Evolutionary conservation across 2,888 invertebrate species (phyloP), one percentile per base, ranked within the genome.

Genomic region (Fabriciana adippe): DNA sequence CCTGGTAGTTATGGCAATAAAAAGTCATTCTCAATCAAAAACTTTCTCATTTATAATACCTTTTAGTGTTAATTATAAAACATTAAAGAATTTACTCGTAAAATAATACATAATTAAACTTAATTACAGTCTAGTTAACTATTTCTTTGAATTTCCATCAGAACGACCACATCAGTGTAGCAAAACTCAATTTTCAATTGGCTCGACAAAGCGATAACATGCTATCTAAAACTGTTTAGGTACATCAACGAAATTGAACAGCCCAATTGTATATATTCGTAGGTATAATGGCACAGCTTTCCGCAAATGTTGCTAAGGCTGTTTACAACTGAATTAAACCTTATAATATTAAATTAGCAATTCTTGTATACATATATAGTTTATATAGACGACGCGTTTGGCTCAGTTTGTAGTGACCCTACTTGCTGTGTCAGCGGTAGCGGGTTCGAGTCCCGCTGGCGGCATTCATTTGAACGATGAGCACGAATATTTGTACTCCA

Each of bases 141-240:
- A 63, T 66, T 66, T 54, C 66, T 59, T 59, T 59, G 47, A 68
- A 53, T 65, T 56, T 50, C 55, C 26, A 55, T 16, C 50, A 31
- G 50, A 62, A 51, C 31, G 21, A 51, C 48, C 14, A 64, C 54
- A 62, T 64, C 57, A 62, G 54, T 18, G 55, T 11, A n/a, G 31
- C 59, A 59, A 55, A 65, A 57, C 56, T 61, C 54, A 68, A 69
- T 66, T 63, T 63, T 63, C 62, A 66, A 70, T 68, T 59, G 57
- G 56, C 53, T 41, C 60, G 45, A 54, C 67, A 55, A 50, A 56
- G 54, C 65, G 62, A 65, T 60, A 55, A 68, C 68, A 68, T 31
- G 62, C 62, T 65, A 67, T 65, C 70, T 66, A 59, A 70, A 70
- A 62, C 55, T 55, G 50, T 68, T 70, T 70, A 69, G 70, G 55